Evolutionary conservation across 2,797 vertebrate genomes (phyloP).

Genomic region (Otus scops): DNA sequence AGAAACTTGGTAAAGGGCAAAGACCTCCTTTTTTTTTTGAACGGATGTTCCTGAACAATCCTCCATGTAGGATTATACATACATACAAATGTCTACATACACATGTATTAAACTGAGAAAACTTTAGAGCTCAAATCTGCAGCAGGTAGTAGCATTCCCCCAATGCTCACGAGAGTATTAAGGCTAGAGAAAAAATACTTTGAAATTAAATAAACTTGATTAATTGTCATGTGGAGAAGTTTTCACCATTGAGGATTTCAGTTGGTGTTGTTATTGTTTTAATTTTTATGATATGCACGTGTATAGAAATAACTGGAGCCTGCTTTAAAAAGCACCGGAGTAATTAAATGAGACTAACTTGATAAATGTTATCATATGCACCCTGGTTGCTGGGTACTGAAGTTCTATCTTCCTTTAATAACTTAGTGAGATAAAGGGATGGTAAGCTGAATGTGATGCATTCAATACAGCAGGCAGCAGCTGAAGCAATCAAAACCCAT

Average conservation of each 20-base stretch:
- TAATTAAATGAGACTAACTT: neutral
- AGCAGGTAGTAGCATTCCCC: neutral
- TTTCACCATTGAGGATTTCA: neutral
- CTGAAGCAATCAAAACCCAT: neutral
- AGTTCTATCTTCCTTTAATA: neutral
- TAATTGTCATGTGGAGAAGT: neutral
- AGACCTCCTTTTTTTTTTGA: neutral
- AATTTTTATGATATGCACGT: neutral
- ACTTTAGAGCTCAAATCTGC: neutral
- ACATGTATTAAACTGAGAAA: accelerated
- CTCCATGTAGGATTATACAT: neutral
- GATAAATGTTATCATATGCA: neutral
- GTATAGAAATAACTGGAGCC: neutral
- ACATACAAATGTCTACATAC: no score
- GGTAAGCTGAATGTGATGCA: neutral
- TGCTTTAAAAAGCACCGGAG: neutral
- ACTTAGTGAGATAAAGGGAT: neutral
- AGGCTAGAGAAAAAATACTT: neutral
- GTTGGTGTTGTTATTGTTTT: neutral
- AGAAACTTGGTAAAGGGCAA: neutral
- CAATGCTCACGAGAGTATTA: neutral
- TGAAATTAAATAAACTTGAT: neutral
- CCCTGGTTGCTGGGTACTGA: neutral
- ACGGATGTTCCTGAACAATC: neutral
- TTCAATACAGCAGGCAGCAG: neutral